Evolutionary conservation across 1,140 invertebrate genomes (phyloP).

Genomic region (Rhysida immarginata): DNA sequence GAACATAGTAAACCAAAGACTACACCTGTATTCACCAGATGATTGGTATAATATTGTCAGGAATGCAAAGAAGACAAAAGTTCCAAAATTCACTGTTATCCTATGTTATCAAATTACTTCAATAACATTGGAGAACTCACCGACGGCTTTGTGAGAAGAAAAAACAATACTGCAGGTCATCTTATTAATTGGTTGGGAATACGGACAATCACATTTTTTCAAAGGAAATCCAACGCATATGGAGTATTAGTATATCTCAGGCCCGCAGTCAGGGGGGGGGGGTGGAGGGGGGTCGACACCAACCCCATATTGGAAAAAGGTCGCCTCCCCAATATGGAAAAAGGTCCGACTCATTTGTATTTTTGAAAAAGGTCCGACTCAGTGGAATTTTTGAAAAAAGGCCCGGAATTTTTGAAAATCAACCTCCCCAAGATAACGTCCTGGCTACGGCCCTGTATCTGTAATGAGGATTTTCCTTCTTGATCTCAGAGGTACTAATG

Average conservation of each 20-base stretch:
- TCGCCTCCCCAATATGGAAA: too few species aligned
- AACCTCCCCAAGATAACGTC: too few species aligned
- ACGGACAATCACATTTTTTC: neutral
- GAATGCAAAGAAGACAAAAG: neutral
- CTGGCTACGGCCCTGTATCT: too few species aligned
- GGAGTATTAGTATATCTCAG: slow-evolving; percentile 1
- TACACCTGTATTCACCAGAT: neutral
- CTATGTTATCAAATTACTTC: neutral
- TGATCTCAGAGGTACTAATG: too few species aligned
- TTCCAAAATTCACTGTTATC: neutral
- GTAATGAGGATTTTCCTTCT: too few species aligned
- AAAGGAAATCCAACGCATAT: neutral
- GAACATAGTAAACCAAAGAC: neutral
- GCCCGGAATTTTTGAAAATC: too few species aligned
- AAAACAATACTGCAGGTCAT: neutral
- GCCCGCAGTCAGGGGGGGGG: too few species aligned
- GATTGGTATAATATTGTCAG: neutral
- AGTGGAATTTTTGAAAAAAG: too few species aligned
- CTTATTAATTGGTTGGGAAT: neutral
- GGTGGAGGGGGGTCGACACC: too few species aligned
- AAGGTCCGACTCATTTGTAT: too few species aligned
- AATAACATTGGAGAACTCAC: neutral
- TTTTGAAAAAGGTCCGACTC: too few species aligned
- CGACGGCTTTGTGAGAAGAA: neutral
- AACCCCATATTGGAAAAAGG: too few species aligned